A percentile compares a stretch with the other conserved stretches of the same genome.
phyloP scores from a whole-genome alignment of 1,140 invertebrate genomes.

The Spodoptera litura region DNA sequence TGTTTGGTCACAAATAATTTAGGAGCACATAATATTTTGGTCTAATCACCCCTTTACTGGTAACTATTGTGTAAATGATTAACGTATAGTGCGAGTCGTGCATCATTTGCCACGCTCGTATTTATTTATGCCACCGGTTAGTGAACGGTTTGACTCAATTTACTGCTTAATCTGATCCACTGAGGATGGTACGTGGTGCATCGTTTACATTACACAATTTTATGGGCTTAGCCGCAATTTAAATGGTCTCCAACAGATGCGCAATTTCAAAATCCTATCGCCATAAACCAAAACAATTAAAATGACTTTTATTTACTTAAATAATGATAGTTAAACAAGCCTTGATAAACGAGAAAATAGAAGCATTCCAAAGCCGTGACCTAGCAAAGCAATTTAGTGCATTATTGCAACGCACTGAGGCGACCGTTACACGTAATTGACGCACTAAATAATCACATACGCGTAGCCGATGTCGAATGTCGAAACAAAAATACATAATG shows the following conservation, averaged over 20 bases:
- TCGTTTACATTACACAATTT: constrained; percentile 36
- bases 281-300: background rate
- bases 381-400: constrained; percentile 19
- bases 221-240: constrained; percentile 6
- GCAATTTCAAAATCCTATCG: constrained; percentile 1
- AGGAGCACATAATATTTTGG: background rate
- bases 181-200: constrained; percentile 49
- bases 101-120: constrained; percentile 70
- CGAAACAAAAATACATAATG: constrained; percentile 35
- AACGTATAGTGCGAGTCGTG: constrained; percentile 63
- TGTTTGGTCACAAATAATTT: too few species aligned
- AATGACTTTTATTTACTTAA: background rate
- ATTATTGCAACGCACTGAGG: constrained; percentile 18
- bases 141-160: constrained; percentile 70
- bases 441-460: constrained; percentile 25
- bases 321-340: background rate
- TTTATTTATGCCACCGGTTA: constrained; percentile 73
- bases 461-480: constrained; percentile 17
- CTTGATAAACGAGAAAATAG: constrained; percentile 3
- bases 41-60: constrained; percentile 32
- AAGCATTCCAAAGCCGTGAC: background rate
- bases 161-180: constrained; percentile 74
- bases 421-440: constrained; percentile 21
- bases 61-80: constrained; percentile 52
- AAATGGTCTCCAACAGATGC: constrained; percentile 4